Conservation (phyloP, 2,888 invertebrate genomes). For the Orgyia antiqua region DNA sequence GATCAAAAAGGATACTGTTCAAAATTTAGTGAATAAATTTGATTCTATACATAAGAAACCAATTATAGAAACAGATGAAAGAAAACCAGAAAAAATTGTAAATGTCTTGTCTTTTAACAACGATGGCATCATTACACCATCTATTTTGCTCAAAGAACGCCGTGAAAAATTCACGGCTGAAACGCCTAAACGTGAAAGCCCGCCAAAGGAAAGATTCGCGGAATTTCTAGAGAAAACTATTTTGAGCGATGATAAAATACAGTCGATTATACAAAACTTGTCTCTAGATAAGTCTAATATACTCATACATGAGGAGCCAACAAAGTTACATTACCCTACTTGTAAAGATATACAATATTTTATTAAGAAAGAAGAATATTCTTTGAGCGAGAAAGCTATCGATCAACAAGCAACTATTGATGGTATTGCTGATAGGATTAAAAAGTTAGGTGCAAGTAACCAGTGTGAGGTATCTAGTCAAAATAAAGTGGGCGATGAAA, state of each 20-base stretch:
- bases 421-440: constrained; percentile 43
- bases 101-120: constrained; percentile 9
- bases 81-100: constrained; percentile 5
- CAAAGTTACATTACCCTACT: constrained; percentile 20
- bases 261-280: constrained; percentile 64
- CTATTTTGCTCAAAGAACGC: constrained; percentile 35
- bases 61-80: constrained; percentile 5
- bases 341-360: constrained; percentile 26
- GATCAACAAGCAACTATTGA: constrained; percentile 44
- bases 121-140: constrained; percentile 31
- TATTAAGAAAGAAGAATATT: constrained; percentile 21
- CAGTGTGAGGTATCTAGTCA: background rate
- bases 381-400: constrained; percentile 39
- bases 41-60: constrained; percentile 5
- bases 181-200: constrained; percentile 51
- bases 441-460: constrained; percentile 21
- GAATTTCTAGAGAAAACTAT: constrained; percentile 69
- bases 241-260: constrained; percentile 65
- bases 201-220: constrained; percentile 63
- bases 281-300: constrained; percentile 51
- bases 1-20: constrained; percentile 3
- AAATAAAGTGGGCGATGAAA: constrained; percentile 21
- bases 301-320: constrained; percentile 27
- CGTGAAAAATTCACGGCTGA: constrained; percentile 30
- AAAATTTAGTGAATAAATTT: constrained; percentile 2